Conservation (phyloP, 2,888 invertebrate genomes). For the Desoria tigrina region DNA sequence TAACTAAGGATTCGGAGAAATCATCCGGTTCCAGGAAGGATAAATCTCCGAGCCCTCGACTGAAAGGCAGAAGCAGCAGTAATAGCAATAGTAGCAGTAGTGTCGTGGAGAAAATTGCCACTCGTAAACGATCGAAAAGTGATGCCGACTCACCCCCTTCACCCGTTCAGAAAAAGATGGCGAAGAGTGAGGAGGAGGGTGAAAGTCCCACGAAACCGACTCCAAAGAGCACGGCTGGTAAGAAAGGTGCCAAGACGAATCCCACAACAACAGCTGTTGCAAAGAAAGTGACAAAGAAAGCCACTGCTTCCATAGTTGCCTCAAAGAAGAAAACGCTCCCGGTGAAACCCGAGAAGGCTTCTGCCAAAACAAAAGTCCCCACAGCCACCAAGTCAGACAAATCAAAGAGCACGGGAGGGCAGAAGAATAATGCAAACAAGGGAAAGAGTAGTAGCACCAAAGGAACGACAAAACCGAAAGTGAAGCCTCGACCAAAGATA, state of each 20-base stretch:
- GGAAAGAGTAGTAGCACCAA: constrained; percentile 11
- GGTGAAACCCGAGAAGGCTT: background rate
- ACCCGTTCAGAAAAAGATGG: constrained; percentile 25
- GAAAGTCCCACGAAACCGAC: background rate
- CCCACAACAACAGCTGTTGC: constrained; percentile 25
- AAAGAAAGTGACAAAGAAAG: constrained; percentile 33
- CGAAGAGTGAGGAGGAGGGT: constrained; percentile 24
- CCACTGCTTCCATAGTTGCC: constrained; percentile 34
- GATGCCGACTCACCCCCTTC: constrained; percentile 39
- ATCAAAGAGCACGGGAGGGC: constrained; percentile 21
- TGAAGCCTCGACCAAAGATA: constrained; percentile 44
- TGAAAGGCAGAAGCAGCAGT: constrained; percentile 5
- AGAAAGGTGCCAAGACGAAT: constrained; percentile 17
- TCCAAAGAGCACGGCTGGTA: background rate
- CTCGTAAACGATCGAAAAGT: constrained; percentile 34
- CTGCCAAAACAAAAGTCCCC: background rate
- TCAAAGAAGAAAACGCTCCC: constrained; percentile 33
- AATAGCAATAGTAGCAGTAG: constrained; percentile 24
- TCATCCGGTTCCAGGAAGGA: constrained; percentile 27
- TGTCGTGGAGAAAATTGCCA: constrained; percentile 26
- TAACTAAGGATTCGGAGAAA: constrained; percentile 15
- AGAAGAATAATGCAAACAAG: constrained; percentile 16
- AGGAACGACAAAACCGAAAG: constrained; percentile 32
- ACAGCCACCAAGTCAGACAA: constrained; percentile 1
- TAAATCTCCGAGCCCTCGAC: constrained; percentile 42